phyloP scores from a whole-genome alignment of 2,888 invertebrate genomes.

The Mythimna lalbum region DNA sequence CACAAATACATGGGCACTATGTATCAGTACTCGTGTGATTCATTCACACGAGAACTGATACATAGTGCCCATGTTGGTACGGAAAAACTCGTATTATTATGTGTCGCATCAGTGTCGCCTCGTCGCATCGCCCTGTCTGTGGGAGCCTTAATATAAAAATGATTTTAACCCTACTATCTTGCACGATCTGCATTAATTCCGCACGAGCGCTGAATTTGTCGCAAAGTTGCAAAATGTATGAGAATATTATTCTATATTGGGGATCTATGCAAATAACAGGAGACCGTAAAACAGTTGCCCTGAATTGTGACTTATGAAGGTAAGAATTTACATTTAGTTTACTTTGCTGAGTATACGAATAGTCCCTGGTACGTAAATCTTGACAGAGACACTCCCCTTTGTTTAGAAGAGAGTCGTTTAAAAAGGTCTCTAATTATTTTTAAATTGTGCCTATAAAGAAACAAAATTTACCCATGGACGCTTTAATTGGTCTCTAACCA shows the following conservation, averaged over 20 bases:
- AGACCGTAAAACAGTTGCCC: slow-evolving; percentile 5
- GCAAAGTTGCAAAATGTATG: slow-evolving; percentile 15
- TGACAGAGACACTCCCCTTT: slow-evolving; percentile 18
- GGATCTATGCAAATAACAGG: slow-evolving; percentile 39
- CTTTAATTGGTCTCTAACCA: slow-evolving; percentile 1
- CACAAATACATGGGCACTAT: slow-evolving; percentile 19
- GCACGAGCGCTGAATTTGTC: neutral
- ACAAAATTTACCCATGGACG: slow-evolving; percentile 6
- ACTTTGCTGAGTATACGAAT: slow-evolving; percentile 14
- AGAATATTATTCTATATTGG: slow-evolving; percentile 13
- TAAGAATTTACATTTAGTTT: slow-evolving; percentile 33
- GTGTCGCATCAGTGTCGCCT: neutral
- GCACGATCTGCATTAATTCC: neutral
- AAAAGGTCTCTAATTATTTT: slow-evolving; percentile 20
- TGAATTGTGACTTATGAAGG: slow-evolving; percentile 21
- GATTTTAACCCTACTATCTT: neutral
- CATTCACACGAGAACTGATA: neutral
- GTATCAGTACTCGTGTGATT: too few relatives aligned
- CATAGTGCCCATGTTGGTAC: too few relatives aligned
- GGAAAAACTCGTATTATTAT: too few relatives aligned
- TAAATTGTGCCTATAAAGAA: slow-evolving; percentile 13
- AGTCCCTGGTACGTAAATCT: slow-evolving; percentile 31
- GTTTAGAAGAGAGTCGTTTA: slow-evolving; percentile 27
- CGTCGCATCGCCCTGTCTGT: neutral
- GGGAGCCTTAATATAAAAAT: slow-evolving; percentile 2